Percentiles rank a stretch among this genome's conserved stretches.
These are phyloP conservation scores for Candoia aspera DNA, from an alignment of 2,113 vertebrate genomes.

Conservation along the genomic window DNA sequence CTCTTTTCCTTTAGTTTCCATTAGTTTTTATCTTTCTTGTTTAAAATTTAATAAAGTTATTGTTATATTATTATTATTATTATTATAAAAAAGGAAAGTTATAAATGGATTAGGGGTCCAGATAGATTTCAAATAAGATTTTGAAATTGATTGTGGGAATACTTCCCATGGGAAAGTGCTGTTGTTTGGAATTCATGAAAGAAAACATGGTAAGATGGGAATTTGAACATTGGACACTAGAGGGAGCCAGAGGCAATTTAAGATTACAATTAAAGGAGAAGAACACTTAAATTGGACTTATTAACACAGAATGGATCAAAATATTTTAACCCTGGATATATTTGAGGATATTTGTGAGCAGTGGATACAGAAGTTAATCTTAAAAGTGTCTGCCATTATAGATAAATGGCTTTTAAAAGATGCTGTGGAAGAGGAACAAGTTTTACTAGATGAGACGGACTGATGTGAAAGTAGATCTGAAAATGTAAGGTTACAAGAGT, in stretches of 20 bases:
- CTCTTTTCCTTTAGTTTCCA: no score
- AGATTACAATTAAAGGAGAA: not conserved
- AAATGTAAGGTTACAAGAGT: no score
- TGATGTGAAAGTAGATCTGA: no score
- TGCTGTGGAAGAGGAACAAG: no score
- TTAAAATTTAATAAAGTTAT: no score
- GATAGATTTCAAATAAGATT: not conserved
- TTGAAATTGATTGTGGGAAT: not conserved
- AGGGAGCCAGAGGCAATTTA: not conserved
- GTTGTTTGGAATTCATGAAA: not conserved
- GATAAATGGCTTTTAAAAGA: no score
- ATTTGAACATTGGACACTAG: not conserved
- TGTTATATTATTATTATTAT: no score
- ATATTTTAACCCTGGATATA: not conserved
- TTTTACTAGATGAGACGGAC: no score
- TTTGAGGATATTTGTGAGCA: not conserved
- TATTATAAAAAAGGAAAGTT: not conserved
- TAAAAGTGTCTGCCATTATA: no score
- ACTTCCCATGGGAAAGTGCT: not conserved
- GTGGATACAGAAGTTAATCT: no score
- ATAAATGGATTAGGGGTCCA: not conserved
- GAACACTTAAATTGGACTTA: not conserved
- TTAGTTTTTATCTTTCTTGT: no score
- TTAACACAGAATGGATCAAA: not conserved
- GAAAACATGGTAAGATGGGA: not conserved